Conservation (phyloP, 1,140 invertebrate species). For the Penaeus chinensis region DNA sequence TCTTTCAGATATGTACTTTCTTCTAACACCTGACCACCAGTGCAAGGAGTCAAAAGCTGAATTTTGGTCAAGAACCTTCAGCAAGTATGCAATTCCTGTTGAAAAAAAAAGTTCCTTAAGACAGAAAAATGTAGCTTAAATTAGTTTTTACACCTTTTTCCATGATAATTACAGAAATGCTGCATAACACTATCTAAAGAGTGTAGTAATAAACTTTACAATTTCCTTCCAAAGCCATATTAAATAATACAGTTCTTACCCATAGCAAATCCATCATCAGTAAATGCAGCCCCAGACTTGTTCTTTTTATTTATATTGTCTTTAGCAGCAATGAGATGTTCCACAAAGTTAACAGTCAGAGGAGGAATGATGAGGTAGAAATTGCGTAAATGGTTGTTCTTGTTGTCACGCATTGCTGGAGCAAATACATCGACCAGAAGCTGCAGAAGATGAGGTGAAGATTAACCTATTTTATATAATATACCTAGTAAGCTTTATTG, state of each 20-base stretch:
- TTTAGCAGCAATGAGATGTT: slow-evolving; percentile 91
- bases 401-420: slow-evolving; percentile 83
- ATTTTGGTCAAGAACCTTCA: slow-evolving; percentile 76
- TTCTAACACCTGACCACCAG: slow-evolving; percentile 92
- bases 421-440: slow-evolving; percentile 93
- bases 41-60: slow-evolving; percentile 91
- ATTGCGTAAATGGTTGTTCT: slow-evolving; percentile 91
- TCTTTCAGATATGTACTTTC: slow-evolving; percentile 79
- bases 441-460: slow-evolving; percentile 66
- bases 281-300: slow-evolving; percentile 87
- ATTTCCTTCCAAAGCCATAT: too few species aligned
- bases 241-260: slow-evolving; percentile 72
- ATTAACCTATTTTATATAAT: neutral
- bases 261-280: slow-evolving; percentile 98
- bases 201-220: neutral
- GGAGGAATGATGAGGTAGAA: slow-evolving; percentile 96
- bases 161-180: too few species aligned
- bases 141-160: too few species aligned
- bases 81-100: slow-evolving; percentile 77
- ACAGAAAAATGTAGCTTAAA: too few species aligned
- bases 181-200: neutral
- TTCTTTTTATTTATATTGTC: slow-evolving; percentile 90
- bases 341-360: slow-evolving; percentile 93
- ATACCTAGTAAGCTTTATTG: neutral
- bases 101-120: too few species aligned